These are phyloP conservation scores for Cydia fagiglandana DNA, from an alignment of 1,140 invertebrate species.

Conservation along the genomic window DNA sequence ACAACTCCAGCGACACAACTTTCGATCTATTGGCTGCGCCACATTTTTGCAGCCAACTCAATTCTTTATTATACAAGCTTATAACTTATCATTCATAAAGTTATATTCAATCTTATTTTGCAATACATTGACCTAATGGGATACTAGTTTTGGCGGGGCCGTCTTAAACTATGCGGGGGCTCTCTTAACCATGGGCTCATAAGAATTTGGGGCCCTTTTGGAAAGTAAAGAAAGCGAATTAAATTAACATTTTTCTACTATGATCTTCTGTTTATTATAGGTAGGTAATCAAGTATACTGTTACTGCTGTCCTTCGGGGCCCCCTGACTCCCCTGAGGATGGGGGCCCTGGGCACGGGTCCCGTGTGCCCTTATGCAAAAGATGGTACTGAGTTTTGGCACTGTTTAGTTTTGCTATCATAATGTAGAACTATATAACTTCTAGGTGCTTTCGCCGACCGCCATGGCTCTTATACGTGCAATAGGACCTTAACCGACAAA, in stretches of 20 bases:
- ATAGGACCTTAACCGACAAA: slow-evolving; percentile 10
- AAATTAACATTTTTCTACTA: too few relatives aligned
- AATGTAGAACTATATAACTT: background rate
- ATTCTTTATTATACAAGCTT: slow-evolving; percentile 20
- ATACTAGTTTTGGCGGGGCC: background rate
- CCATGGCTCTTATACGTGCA: slow-evolving; percentile 8
- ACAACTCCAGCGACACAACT: slow-evolving; percentile 77
- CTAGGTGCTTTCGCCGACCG: background rate
- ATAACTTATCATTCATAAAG: slow-evolving; percentile 12
- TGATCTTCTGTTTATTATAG: too few relatives aligned
- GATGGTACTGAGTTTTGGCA: too few relatives aligned
- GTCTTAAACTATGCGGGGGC: too few relatives aligned
- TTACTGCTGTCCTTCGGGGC: too few relatives aligned
- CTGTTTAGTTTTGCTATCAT: background rate
- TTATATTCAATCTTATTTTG: background rate
- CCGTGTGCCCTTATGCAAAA: too few relatives aligned
- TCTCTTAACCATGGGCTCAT: too few relatives aligned
- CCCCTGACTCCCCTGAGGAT: too few relatives aligned
- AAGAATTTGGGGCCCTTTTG: too few relatives aligned
- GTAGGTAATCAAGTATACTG: too few relatives aligned
- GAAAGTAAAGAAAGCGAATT: too few relatives aligned
- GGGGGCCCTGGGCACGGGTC: too few relatives aligned
- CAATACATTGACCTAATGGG: background rate
- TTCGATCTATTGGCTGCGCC: slow-evolving; percentile 70
- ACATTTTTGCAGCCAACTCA: slow-evolving; percentile 74